Base-by-base conservation (phyloP, 1,140 invertebrate species). In the Atta cephalotes region DNA sequence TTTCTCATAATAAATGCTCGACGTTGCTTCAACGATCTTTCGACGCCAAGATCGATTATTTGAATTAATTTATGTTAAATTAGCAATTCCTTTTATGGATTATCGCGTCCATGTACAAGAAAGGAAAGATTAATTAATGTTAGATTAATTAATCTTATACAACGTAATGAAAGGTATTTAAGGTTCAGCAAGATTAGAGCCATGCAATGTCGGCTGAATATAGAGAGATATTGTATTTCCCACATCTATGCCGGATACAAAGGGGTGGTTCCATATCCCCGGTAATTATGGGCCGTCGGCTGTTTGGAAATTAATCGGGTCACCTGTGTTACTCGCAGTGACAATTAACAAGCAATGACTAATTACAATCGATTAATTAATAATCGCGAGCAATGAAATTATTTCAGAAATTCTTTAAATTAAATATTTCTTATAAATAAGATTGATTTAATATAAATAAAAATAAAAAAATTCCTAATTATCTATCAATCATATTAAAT, bases 241-340 rank as follows among this genome's bases (percentile, higher is more conserved):
- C 56, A 7, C 53, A 60, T 82, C 68, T 62, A 51, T 74, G 70
- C 9, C 70, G 70, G 25, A 82, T 80, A 66, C 7, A 80, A 16
- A 10, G 60, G n/a, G 5, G 0, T 63, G n/a, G 39, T 12, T 84
- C 56, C 6, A 74, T 28, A 74, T 12, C 7, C 35, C 12, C 58
- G 3, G n/a, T 84, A 51, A 84, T 76, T 84, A 76, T 63, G 5
- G 16, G 31, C 65, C 56, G 56, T 12, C 68, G 39, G 80, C 68
- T 84, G 74, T 82, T 60, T 62, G 70, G 70, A 35, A 74, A 84
- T 84, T 84, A 84, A 84, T 84, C 80, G 63, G 80, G 56, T 84
- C 56, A 51, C 28, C 56, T 84, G 39, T 18, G n/a, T 3, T 60
- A 3, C 21, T 76, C 25, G 39, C 39, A 49, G 78, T 81, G 39